Evolutionary conservation across 2,797 vertebrate species (phyloP).

Genomic region (Artibeus lituratus): DNA sequence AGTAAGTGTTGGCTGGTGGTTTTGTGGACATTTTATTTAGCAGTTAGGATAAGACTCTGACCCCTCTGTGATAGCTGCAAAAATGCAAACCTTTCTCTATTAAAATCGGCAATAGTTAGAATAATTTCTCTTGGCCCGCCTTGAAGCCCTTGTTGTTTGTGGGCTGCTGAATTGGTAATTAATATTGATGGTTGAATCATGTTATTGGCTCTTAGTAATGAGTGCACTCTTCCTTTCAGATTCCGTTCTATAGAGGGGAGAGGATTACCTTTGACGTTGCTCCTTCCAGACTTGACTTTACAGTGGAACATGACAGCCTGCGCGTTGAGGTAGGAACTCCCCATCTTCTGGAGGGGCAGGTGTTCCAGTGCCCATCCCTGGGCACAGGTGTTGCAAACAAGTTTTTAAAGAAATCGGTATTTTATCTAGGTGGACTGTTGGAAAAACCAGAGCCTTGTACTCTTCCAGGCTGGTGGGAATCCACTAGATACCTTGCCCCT

Average conservation of each 20-base stretch:
- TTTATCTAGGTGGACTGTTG: background rate
- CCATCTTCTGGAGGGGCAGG: background rate
- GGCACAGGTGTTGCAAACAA: background rate
- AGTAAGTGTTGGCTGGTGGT: background rate
- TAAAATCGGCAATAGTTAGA: background rate
- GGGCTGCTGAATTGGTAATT: background rate
- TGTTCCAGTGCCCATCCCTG: background rate
- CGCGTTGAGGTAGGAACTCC: conserved; percentile 88
- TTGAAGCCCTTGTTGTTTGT: background rate
- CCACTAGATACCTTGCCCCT: rapidly evolving
- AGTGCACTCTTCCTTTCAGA: conserved; percentile 80
- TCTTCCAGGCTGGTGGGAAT: background rate
- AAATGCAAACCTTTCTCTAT: background rate
- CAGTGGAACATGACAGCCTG: conserved; percentile 93
- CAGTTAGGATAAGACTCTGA: background rate
- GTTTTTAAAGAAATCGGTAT: background rate
- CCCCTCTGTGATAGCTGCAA: background rate
- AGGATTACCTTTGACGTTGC: conserved; percentile 99
- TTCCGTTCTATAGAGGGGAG: conserved; percentile 97
- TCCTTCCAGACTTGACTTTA: conserved; percentile 93
- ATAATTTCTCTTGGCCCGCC: background rate
- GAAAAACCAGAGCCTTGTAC: background rate
- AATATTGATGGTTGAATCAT: background rate
- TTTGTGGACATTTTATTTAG: background rate
- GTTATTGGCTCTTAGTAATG: background rate